Base-by-base conservation (phyloP, 2,888 invertebrate genomes). In the Synergus laeviventris region DNA sequence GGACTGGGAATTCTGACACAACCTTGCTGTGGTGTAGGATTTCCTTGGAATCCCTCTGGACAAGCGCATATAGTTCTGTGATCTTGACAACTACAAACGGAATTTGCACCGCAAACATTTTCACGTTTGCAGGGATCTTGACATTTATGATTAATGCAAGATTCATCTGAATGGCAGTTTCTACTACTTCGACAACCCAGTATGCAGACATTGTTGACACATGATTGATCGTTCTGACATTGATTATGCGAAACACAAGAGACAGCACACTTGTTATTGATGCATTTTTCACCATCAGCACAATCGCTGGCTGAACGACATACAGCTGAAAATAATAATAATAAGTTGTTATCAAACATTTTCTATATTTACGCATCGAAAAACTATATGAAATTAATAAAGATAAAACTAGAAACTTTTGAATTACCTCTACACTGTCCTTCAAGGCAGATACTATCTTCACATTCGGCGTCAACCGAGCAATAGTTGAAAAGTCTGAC, bases 11-110 rank as follows among this genome's bases (percentile, higher is more conserved):
- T 94, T 83, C 98, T 92, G 8, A 97, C 95, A 88, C 98, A 98
- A 7, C 97, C 97, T 91, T 97, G 96, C 88, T 97, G 95, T 0
- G 97, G 95, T 18, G 95, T 95, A 18, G 97, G 97, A 87, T 96
- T 96, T 1, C 96, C 97, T 90, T 96, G 95, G 88, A 98, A 98
- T 45, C 97, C 97, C 74, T 94, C 92, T 0, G 97, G 97, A 86
- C 98, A 97, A 80, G 94, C 93, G 88, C 98, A 98, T 74, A 93
- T 93, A 0, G 95, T 95, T 64, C 93, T 93, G 87, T 97, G 97
- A 87, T 96, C 93, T 42, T 93, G 91, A 88, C 95, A 94, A 73
- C 93, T 94, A 89, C 97, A 97, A 38, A 96, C 92, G 0, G 97
- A 95, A 89, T 97, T 97, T 0, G 96, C 95, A 11, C 97, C 97